Base-by-base conservation (phyloP, 2,888 invertebrate genomes). In the Bugulina stolonifera region DNA sequence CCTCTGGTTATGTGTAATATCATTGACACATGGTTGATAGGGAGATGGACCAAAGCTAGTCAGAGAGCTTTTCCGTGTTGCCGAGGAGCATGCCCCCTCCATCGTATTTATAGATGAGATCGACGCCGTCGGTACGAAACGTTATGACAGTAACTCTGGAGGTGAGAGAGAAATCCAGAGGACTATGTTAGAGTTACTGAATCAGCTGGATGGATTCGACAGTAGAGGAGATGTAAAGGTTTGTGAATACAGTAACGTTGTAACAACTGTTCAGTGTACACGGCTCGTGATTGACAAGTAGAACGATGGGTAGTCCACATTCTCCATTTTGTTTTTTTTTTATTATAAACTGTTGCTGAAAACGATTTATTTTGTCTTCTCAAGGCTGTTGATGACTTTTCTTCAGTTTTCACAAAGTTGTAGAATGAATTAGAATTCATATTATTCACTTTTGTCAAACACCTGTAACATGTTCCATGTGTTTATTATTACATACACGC, bases 91-190 rank as follows among this genome's bases (percentile, higher is more conserved):
- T 87, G 97, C 99, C 0, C 99, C 99, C 0, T 97, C 98, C 0
- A 99, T 99, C 85, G 97, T 99, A 18, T 99, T 99, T 82, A 99
- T 99, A 79, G 99, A 99, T 88, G 99, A 99, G 89, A 99, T 99
- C 80, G 99, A 99, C 88, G 98, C 98, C 35, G 94, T 98, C 22
- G 98, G 98, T 73, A 98, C 97, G 3, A 99, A 98, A 86, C 90
- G 87, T 83, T 99, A 98, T 83, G 99, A 99, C 82, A 98, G 98
- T 0, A 99, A 99, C 85, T 98, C 97, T 71, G 99, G 99, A 54
- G 99, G 99, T 73, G 99, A 99, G 84, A 89, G 98, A 75, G 99
- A 99, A 89, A 99, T 99, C 83, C 99, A 99, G 85, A 89, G 99
- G 84, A 99, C 99, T 73, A 99, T 99, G 99, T 90, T 99, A 86